phyloP scores from a whole-genome alignment of 2,888 invertebrate species.

The Hetaerina titia region DNA sequence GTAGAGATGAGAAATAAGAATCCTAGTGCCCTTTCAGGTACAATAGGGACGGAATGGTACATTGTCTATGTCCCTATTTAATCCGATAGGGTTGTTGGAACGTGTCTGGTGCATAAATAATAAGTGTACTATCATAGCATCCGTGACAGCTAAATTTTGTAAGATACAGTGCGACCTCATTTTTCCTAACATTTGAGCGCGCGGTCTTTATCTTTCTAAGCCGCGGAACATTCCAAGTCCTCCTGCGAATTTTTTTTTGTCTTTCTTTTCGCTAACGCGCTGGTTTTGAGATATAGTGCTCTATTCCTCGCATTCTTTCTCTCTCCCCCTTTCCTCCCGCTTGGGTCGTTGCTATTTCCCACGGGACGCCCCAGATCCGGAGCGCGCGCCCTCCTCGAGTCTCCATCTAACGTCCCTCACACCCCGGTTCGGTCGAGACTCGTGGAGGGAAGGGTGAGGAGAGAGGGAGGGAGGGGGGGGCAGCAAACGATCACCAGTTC shows the following conservation, averaged over 20 bases:
- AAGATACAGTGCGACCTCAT: not conserved
- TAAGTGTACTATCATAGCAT: not conserved
- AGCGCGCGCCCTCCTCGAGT: not conserved
- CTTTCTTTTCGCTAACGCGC: not conserved
- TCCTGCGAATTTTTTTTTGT: not conserved
- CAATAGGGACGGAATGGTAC: too few species aligned
- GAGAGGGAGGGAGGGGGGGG: not conserved
- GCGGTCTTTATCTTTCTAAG: not conserved
- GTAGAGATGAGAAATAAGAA: too few species aligned
- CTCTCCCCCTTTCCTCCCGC: not conserved
- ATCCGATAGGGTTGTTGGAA: too few species aligned
- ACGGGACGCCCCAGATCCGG: not conserved
- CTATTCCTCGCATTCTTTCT: not conserved
- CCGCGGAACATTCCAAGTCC: not conserved
- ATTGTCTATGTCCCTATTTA: too few species aligned
- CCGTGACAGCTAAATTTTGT: not conserved
- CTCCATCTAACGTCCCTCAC: not conserved
- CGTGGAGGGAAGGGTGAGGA: not conserved
- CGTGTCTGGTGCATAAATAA: too few species aligned
- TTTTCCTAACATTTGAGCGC: not conserved
- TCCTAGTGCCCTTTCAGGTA: too few species aligned
- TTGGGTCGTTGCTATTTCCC: not conserved
- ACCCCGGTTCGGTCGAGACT: not conserved
- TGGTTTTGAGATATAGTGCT: not conserved
- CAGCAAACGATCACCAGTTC: not conserved